Base-by-base conservation (phyloP, 2,797 vertebrate genomes). In the Podarcis lilfordi region DNA sequence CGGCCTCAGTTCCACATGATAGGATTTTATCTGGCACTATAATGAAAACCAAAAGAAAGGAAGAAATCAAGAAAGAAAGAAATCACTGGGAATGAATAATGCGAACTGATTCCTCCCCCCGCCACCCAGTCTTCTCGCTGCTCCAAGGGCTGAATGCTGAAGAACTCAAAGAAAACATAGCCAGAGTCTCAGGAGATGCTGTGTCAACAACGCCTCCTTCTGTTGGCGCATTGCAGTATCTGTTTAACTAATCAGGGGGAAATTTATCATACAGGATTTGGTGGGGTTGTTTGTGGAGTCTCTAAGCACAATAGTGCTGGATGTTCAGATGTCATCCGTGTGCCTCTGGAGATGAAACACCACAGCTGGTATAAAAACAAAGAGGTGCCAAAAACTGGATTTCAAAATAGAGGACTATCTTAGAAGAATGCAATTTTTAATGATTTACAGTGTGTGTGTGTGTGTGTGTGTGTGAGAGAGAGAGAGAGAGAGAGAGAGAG, bases 211-310 rank as follows among this genome's bases (percentile, higher is more conserved):
- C 96, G 94, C 91, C 93, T 96, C 92, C 94, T 96, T 95, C 90
- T 0, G 1, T 90, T 95, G 92, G 93, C 94, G 91, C 89, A 91
- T 92, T 92, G 95, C 88, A 91, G 88, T 96, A 96, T 97, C 97
- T 98, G 97, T 95, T 97, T 97, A 97, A 97, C 93, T 96, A 97
- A 97, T 98, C 97, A 97, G 93, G 95, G 94, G 89, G 88, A 97
- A 97, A 96, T 96, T 96, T 96, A 96, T 97, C 96, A 95, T 37
- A 87, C 32, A 96, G 95, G 93, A 95, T 95, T 94, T 95, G 91
- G 91, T 94, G 93, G 86, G 45, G 91, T 93, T 97, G 93, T 96
- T 97, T 96, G 93, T 91, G 92, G 92, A 83, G 35, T 91, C 84
- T 19, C 85, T 95, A 82, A 95, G 93, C 71, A 91, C 92, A 94